A percentile compares a stretch with the other conserved stretches of the same genome.
These are phyloP conservation scores for Spizaetus ornatus DNA, from an alignment of 2,113 vertebrate species.

Conservation along the genomic window DNA sequence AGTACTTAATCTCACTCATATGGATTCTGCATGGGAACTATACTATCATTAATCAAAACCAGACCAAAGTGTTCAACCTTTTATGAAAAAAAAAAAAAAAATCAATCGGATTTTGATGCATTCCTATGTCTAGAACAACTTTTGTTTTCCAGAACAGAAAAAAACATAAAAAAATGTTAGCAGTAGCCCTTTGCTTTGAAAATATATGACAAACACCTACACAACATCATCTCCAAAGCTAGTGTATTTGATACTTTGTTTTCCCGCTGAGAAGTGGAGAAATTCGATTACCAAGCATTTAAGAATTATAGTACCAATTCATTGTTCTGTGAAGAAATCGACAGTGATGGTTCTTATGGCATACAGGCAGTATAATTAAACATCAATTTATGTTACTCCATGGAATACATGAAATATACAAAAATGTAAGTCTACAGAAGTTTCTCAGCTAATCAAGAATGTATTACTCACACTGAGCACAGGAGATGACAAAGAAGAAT, in stretches of 20 bases:
- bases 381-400: not conserved
- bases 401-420: not conserved
- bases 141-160: not conserved
- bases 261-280: not conserved
- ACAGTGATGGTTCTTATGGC: not conserved
- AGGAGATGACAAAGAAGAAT: slow-evolving; percentile 19
- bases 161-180: not conserved
- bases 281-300: not conserved
- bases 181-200: not conserved
- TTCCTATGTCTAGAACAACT: not conserved
- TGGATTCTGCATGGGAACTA: not conserved
- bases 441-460: not conserved
- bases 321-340: not conserved
- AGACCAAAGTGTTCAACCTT: not conserved
- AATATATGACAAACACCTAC: not conserved
- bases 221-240: not conserved
- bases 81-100: not conserved
- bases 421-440: not conserved
- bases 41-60: not conserved
- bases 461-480: not conserved
- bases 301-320: not conserved
- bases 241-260: not conserved
- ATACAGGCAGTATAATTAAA: not conserved
- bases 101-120: not conserved
- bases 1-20: not conserved